These are phyloP conservation scores for Epizoanthus stellaris DNA, from an alignment of 92 coral and sea anemone genomes.

Conservation along the genomic window DNA sequence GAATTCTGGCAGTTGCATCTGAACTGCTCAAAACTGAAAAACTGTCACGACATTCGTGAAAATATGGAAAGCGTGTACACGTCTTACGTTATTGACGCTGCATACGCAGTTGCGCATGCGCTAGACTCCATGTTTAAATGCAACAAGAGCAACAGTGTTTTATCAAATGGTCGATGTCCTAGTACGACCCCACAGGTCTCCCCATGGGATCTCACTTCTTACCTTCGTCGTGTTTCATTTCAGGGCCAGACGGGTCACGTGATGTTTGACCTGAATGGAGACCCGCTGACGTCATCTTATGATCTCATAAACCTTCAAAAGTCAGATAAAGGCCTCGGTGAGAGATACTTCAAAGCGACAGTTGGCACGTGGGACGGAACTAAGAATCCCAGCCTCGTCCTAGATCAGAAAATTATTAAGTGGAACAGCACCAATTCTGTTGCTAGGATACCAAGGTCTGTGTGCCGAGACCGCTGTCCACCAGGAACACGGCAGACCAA, in stretches of 20 bases:
- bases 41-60: not conserved
- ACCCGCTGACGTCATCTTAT: constrained; percentile 68
- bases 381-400: constrained; percentile 20
- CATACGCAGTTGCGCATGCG: constrained; percentile 67
- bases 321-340: not conserved
- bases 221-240: constrained; percentile 64
- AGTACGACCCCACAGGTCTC: constrained; percentile 42
- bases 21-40: constrained; percentile 47
- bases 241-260: constrained; percentile 64
- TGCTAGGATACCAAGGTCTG: constrained; percentile 55
- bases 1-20: constrained; percentile 47
- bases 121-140: constrained; percentile 60
- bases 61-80: constrained; percentile 55
- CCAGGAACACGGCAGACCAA: constrained; percentile 74
- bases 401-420: constrained; percentile 40
- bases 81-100: constrained; percentile 70
- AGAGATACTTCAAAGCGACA: constrained; percentile 27
- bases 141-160: constrained; percentile 30
- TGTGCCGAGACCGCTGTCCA: constrained; percentile 64
- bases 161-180: constrained; percentile 63
- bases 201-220: constrained; percentile 64
- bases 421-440: constrained; percentile 46
- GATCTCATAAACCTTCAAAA: constrained; percentile 64
- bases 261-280: constrained; percentile 66
- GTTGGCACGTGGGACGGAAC: constrained; percentile 55